These are phyloP conservation scores for Linnaemya tessellans DNA, from an alignment of 2,888 invertebrate genomes.

Conservation along the genomic window DNA sequence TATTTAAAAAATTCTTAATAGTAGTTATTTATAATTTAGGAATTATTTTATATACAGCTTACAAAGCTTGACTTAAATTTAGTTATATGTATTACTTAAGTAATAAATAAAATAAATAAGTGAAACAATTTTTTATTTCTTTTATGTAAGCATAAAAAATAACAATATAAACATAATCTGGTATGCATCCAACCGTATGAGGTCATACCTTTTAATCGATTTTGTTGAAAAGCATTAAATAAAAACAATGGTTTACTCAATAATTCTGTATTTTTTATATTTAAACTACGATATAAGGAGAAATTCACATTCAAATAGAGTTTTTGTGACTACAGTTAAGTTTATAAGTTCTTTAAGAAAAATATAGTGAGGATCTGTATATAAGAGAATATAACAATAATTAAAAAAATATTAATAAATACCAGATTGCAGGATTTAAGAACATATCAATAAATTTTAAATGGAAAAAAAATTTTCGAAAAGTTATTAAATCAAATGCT, in stretches of 20 bases:
- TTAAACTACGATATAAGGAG: too few species aligned
- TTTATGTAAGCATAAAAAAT: conserved; percentile 26
- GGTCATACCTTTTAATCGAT: conserved; percentile 9
- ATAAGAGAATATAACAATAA: too few species aligned
- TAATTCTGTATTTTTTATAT: neutral
- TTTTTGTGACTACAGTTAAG: too few species aligned
- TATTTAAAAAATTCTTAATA: conserved; percentile 59
- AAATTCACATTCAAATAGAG: too few species aligned
- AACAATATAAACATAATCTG: conserved; percentile 40
- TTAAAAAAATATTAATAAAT: too few species aligned
- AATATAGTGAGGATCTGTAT: too few species aligned
- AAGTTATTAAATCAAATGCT: too few species aligned
- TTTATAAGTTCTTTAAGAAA: too few species aligned
- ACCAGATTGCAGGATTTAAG: too few species aligned
- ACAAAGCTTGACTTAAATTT: conserved; percentile 64
- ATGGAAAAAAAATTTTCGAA: too few species aligned
- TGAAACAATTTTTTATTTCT: conserved; percentile 26
- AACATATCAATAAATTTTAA: too few species aligned
- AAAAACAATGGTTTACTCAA: neutral
- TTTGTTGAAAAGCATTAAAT: neutral
- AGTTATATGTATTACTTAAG: conserved; percentile 31
- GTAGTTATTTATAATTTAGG: conserved; percentile 67
- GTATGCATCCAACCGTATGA: conserved; percentile 26
- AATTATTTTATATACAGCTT: conserved; percentile 69
- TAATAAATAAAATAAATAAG: conserved; percentile 51